These are phyloP conservation scores for Vimba vimba DNA, from an alignment of 2,113 vertebrate genomes.

Conservation along the genomic window DNA sequence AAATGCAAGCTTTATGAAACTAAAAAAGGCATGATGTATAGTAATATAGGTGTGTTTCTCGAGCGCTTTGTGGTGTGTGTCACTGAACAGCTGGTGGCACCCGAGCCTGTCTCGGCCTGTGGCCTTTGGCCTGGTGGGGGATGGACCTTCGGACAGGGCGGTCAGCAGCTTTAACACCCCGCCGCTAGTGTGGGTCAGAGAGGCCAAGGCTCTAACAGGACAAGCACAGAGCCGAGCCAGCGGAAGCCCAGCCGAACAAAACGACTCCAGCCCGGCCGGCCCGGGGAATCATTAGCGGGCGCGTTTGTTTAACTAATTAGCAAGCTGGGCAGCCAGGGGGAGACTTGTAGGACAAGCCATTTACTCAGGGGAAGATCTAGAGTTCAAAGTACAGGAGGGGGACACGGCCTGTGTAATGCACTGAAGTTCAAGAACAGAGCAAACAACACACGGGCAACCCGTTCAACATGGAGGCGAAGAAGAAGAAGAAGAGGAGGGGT, in stretches of 20 bases:
- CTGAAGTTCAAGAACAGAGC: slow-evolving; percentile 99
- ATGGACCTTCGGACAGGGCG: slow-evolving; percentile 86
- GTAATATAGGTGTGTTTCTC: slow-evolving; percentile 69
- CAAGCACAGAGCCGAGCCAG: slow-evolving; percentile 72
- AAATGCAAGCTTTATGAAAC: not conserved
- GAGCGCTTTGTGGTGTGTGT: slow-evolving; percentile 84
- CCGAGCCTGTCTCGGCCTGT: slow-evolving; percentile 81
- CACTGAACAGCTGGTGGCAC: slow-evolving; percentile 95
- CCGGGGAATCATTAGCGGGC: slow-evolving; percentile 85
- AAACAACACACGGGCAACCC: slow-evolving; percentile 84
- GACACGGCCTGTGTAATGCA: slow-evolving; percentile 82
- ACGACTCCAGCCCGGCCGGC: slow-evolving; percentile 78
- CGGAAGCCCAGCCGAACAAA: slow-evolving; percentile 86
- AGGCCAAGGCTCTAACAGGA: slow-evolving; percentile 89
- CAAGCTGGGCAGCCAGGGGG: slow-evolving; percentile 88
- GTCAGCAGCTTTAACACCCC: slow-evolving; percentile 84
- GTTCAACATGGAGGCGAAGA: slow-evolving; percentile 62
- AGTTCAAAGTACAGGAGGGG: slow-evolving; percentile 83
- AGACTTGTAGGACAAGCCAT: slow-evolving; percentile 83
- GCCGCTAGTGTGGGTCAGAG: slow-evolving; percentile 87
- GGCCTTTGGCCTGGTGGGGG: slow-evolving; percentile 91
- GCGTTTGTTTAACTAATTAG: slow-evolving; percentile 99
- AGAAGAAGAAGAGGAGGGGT: slow-evolving; percentile 60
- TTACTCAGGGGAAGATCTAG: slow-evolving; percentile 70
- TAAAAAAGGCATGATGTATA: slow-evolving; percentile 62